Conservation (phyloP, 2,113 vertebrate species). For the Chloropsis cyanopogon region DNA sequence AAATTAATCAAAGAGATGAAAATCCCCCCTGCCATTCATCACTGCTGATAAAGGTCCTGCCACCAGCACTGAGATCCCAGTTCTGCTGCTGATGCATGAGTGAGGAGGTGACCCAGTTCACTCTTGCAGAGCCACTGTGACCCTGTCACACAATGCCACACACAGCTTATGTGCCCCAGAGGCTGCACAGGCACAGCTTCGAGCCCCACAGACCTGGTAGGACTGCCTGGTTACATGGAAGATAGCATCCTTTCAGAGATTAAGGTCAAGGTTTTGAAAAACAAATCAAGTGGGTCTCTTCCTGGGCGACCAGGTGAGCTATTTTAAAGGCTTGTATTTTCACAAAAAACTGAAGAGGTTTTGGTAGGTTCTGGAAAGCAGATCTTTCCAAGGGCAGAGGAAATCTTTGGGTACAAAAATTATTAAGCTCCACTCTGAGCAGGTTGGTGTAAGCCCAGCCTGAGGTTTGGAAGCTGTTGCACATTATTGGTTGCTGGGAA, state of each 20-base stretch:
- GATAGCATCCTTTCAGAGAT: neutral
- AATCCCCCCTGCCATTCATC: conserved; percentile 14
- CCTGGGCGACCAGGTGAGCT: neutral
- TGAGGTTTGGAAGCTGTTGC: neutral
- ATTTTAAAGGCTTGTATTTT: neutral
- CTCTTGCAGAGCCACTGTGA: neutral
- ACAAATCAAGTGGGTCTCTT: neutral
- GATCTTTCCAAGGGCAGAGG: neutral
- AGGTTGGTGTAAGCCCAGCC: neutral
- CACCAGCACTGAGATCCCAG: neutral
- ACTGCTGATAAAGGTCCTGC: neutral
- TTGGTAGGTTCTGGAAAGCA: neutral
- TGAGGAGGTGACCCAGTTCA: neutral
- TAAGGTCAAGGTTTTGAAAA: neutral
- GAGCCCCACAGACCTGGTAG: no score
- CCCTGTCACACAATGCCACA: neutral
- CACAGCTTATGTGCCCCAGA: neutral
- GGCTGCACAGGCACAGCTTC: neutral
- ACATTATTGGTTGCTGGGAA: neutral
- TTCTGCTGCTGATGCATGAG: neutral
- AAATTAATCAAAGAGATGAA: conserved; percentile 43
- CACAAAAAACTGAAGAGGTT: neutral
- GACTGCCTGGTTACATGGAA: neutral
- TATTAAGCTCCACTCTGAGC: neutral
- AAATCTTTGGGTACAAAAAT: neutral